Base-by-base conservation (phyloP, 1,140 invertebrate genomes). In the Galleria mellonella region DNA sequence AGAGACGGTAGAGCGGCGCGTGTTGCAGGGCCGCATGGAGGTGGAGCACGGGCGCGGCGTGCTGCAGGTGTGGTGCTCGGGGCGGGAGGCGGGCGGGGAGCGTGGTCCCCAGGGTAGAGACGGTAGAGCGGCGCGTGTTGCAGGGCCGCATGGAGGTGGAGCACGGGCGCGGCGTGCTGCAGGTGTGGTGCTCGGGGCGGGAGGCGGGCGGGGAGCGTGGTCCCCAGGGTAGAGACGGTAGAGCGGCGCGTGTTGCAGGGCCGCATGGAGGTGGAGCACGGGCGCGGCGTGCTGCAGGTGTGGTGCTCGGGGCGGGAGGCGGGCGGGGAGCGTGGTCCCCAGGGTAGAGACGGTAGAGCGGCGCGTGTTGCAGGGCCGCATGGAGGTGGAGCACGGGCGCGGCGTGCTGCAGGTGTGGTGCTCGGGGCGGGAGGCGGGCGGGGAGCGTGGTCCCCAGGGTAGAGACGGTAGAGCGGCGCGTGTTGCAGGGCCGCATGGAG, bases 81-180 rank as follows among this genome's bases (percentile, higher is more conserved):
- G 91, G 0, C 87, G 86, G 35, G 88, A 88, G 55, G 42, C 51
- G 43, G 57, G 50, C 40, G 57, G 47, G 38, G 52, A 35, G 60
- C 78, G 82, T 47, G n/a, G n/a, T n/a, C n/a, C n/a, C n/a, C n/a
- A n/a, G n/a, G n/a, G n/a, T n/a, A n/a, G n/a, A n/a, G n/a, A n/a
- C n/a, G n/a, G n/a, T n/a, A n/a, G n/a, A n/a, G n/a, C n/a, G n/a
- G n/a, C n/a, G n/a, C n/a, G n/a, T n/a, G n/a, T n/a, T n/a, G n/a
- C 51, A 91, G 82, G 92, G 91, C 9, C 70, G 61, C 27, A 83
- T 94, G 46, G 79, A 88, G 4, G 90, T 94, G 12, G 87, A 92
- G 74, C 87, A 91, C 54, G 72, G 71, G 9, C 67, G 86, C 1
- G 87, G 88, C 50, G 82, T 70, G 5, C 77, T 94, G n/a, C 74